phyloP scores from a whole-genome alignment of 2,797 vertebrate genomes.

The Xiphophorus birchmanni region DNA sequence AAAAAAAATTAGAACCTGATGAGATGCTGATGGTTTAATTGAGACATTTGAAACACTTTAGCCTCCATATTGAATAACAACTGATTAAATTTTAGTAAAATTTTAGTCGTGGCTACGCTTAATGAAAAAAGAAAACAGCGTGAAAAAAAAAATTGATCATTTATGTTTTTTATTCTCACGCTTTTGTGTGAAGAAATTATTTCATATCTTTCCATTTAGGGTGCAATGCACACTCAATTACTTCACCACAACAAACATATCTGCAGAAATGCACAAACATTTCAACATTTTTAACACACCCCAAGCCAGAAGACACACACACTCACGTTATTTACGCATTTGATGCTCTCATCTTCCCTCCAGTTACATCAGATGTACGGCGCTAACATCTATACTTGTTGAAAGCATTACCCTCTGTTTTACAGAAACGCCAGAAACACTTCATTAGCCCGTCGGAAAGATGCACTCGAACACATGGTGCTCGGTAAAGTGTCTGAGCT shows the following conservation, averaged over 20 bases:
- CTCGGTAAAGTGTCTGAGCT: not conserved
- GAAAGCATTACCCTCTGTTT: not conserved
- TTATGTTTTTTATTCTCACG: not conserved
- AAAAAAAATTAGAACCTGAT: not conserved
- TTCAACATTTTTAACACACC: not conserved
- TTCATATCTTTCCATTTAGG: not conserved
- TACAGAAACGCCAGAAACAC: not conserved
- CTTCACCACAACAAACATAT: not conserved
- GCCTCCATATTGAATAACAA: not conserved
- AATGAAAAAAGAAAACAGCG: not conserved
- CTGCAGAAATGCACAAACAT: not conserved
- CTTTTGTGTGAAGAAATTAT: not conserved
- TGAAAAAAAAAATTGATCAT: not conserved
- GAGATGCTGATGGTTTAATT: not conserved
- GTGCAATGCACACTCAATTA: not conserved
- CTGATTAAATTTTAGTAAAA: not conserved
- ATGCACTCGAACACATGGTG: not conserved
- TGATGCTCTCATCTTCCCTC: not conserved
- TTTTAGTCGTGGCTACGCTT: not conserved
- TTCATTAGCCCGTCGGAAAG: not conserved
- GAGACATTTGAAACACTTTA: not conserved
- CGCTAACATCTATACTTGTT: not conserved
- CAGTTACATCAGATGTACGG: not conserved
- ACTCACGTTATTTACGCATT: not conserved
- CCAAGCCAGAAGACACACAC: not conserved